phyloP scores from a whole-genome alignment of 2,888 invertebrate species.

The Odontothrips loti region DNA sequence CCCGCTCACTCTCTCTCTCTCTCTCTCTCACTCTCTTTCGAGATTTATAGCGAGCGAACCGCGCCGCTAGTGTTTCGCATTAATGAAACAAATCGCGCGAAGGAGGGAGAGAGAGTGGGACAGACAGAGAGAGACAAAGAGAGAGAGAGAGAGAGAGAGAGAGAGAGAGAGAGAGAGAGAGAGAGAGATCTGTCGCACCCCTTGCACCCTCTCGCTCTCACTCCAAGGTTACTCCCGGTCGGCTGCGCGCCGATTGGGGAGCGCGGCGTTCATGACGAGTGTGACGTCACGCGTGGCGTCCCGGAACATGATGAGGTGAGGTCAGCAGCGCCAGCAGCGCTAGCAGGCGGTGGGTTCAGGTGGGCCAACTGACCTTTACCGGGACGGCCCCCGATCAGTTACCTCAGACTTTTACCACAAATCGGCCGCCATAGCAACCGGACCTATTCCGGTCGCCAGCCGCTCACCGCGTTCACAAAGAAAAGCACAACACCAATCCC shows the following conservation, averaged over 20 bases:
- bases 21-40: neutral
- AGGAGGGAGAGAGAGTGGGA: neutral
- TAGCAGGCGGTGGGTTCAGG: no score
- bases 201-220: neutral
- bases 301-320: no score
- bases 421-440: no score
- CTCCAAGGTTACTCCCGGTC: conserved; percentile 1
- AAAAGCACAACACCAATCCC: no score
- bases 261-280: neutral
- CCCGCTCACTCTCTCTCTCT: neutral
- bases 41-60: neutral
- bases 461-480: no score
- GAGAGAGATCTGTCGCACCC: neutral
- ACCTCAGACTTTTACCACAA: no score
- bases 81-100: conserved; percentile 24
- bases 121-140: neutral
- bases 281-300: neutral
- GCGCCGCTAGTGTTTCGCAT: conserved; percentile 17
- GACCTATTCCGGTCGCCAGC: no score
- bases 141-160: neutral
- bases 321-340: no score
- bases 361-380: no score
- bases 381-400: no score
- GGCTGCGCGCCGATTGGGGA: neutral
- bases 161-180: neutral